Percentiles rank a stretch among this genome's conserved stretches.
Conservation (phyloP, 2,113 vertebrate species). For the Pristiophorus japonicus region DNA sequence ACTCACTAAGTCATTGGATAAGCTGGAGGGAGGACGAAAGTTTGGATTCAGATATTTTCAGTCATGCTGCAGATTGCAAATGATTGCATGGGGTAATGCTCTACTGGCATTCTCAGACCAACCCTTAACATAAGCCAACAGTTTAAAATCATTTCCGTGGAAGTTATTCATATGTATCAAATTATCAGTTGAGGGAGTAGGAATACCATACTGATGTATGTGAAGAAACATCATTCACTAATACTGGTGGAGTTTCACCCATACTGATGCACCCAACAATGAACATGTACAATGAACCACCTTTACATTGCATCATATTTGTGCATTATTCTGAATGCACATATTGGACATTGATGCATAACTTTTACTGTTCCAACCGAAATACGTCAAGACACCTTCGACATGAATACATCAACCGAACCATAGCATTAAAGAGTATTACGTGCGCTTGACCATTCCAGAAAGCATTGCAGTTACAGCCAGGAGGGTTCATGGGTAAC, state of each 20-base stretch:
- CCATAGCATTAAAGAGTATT: not conserved
- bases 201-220: not conserved
- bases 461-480: not conserved
- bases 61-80: not conserved
- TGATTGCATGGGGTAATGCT: not conserved
- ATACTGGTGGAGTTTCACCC: not conserved
- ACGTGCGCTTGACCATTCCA: not conserved
- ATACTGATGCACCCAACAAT: not conserved
- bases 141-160: too few species aligned
- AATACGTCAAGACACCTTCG: not conserved
- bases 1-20: not conserved
- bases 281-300: not conserved
- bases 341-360: not conserved
- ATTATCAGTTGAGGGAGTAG: too few species aligned
- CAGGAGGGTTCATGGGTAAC: not conserved
- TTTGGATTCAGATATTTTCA: not conserved
- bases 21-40: not conserved
- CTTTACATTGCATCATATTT: not conserved
- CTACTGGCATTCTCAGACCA: not conserved
- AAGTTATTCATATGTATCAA: too few species aligned
- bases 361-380: not conserved
- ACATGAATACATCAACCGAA: not conserved
- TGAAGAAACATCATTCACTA: not conserved
- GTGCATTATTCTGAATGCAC: too few species aligned
- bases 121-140: not conserved